Evolutionary conservation across 1,140 invertebrate species (phyloP), one percentile per base, ranked within the genome.

Genomic region (Parasteatoda tepidariorum): DNA sequence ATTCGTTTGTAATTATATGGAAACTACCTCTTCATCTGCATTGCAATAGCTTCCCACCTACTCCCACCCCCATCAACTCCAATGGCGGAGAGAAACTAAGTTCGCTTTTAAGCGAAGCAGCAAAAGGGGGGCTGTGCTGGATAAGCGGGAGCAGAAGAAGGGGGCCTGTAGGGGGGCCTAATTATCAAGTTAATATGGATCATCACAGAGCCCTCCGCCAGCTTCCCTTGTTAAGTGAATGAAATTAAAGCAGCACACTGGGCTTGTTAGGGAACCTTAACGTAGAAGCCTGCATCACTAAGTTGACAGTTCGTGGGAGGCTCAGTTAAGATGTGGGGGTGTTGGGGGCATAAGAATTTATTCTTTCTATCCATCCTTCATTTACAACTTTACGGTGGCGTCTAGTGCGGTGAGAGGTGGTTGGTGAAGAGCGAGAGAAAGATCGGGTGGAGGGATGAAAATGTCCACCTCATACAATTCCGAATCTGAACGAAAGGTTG

Each of bases 111-210:
- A 71, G 68, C 78, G 78, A 68, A 33, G 76, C 57, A 76, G 75
- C 75, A 67, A 67, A 61, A 61, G 62, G 62, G 62, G 75, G 33
- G 48, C 2, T 3, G 34, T n/a, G 15, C 6, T n/a, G 33, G 66
- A 41, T 48, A 48, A 48, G 38, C 31, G 66, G 9, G 18, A n/a
- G 68, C 22, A 31, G 75, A 31, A 30, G 31, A 34, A 61, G 59
- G 18, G 54, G 34, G 26, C 34, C 24, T 0, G 41, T 57, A 31
- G 59, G 70, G 68, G 67, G 67, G 74, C 38, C 71, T 84, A 84
- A 84, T 84, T 84, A 84, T 84, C 83, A 84, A 84, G 74, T 84
- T 84, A 84, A 84, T 84, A 84, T 84, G 83, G 83, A 84, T 84
- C 83, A 84, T 84, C 83, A 84, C 73, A 78, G 83, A 78, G 71